Evolutionary conservation across 92 coral and sea anemone genomes (phyloP).

Genomic region (Paramuricea clavata): DNA sequence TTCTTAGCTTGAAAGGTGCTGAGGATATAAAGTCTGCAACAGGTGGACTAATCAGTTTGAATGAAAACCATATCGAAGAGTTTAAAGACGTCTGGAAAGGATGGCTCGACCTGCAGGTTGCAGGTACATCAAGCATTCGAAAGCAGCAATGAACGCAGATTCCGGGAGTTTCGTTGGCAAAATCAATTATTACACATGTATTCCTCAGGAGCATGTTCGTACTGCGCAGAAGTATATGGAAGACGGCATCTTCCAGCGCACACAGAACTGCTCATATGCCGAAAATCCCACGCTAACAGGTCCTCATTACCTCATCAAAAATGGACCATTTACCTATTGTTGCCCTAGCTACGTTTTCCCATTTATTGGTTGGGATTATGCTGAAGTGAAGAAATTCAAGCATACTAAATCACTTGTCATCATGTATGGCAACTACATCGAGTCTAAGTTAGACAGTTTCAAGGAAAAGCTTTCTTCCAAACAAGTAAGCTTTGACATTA

Average conservation of each 20-base stretch:
- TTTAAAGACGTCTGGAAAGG: constrained; percentile 72
- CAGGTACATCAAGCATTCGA: constrained; percentile 43
- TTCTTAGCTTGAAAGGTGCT: constrained; percentile 53
- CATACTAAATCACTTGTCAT: constrained; percentile 47
- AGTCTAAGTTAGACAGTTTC: constrained; percentile 52
- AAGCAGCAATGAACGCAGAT: constrained; percentile 38
- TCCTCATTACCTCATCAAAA: neutral
- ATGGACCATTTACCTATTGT: constrained; percentile 26
- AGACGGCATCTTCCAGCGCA: constrained; percentile 66
- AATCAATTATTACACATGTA: constrained; percentile 32
- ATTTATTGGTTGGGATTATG: constrained; percentile 81
- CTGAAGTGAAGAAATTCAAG: constrained; percentile 49
- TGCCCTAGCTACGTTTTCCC: constrained; percentile 51
- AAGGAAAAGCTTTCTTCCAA: constrained; percentile 46
- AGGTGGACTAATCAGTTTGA: constrained; percentile 57
- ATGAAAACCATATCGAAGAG: constrained; percentile 48
- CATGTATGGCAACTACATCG: constrained; percentile 72
- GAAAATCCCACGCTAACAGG: constrained; percentile 83
- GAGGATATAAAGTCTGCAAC: constrained; percentile 55
- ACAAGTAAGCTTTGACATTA: constrained; percentile 57
- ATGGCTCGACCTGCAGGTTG: constrained; percentile 65
- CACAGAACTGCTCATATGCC: neutral
- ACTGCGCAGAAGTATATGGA: constrained; percentile 76
- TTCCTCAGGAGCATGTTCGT: constrained; percentile 71
- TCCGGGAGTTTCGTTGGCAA: constrained; percentile 41